Conservation (phyloP, 1,140 invertebrate genomes). For the Branchinecta lynchi region DNA sequence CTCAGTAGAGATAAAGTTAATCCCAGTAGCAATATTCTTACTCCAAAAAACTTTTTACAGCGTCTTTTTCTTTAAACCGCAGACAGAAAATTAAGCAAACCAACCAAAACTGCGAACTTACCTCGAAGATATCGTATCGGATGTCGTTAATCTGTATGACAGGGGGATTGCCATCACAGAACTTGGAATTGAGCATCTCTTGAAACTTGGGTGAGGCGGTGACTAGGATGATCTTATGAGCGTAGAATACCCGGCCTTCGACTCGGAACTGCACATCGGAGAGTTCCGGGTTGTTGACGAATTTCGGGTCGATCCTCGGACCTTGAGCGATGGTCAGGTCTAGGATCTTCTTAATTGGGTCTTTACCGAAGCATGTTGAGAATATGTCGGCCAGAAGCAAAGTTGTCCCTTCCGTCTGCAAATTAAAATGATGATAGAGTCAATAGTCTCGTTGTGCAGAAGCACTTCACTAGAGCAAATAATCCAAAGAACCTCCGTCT, state of each 20-base stretch:
- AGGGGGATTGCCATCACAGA: slow-evolving; percentile 49
- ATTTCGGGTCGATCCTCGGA: slow-evolving; percentile 70
- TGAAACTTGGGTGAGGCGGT: slow-evolving; percentile 71
- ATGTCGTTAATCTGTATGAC: slow-evolving; percentile 86
- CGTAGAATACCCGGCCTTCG: slow-evolving; percentile 78
- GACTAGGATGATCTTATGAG: slow-evolving; percentile 80
- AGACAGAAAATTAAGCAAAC: no score
- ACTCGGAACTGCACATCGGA: slow-evolving; percentile 81
- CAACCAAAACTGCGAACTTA: slow-evolving; percentile 28
- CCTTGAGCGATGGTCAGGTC: slow-evolving; percentile 51
- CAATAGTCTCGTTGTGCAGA: no score
- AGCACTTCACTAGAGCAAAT: slow-evolving; percentile 17
- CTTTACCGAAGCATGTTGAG: slow-evolving; percentile 72
- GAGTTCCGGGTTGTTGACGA: slow-evolving; percentile 78
- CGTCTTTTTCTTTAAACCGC: no score
- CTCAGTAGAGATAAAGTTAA: no score
- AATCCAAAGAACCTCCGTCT: no score
- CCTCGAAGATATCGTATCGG: slow-evolving; percentile 76
- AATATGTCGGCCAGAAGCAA: slow-evolving; percentile 72
- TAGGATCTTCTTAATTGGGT: slow-evolving; percentile 57
- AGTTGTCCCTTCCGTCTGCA: slow-evolving; percentile 70
- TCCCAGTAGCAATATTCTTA: no score
- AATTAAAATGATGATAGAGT: slow-evolving; percentile 23
- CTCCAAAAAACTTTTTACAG: no score
- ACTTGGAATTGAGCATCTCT: slow-evolving; percentile 64